Evolutionary conservation across 2,797 vertebrate genomes (phyloP), one percentile per base, ranked within the genome.

Genomic region (Graptemys geographica): DNA sequence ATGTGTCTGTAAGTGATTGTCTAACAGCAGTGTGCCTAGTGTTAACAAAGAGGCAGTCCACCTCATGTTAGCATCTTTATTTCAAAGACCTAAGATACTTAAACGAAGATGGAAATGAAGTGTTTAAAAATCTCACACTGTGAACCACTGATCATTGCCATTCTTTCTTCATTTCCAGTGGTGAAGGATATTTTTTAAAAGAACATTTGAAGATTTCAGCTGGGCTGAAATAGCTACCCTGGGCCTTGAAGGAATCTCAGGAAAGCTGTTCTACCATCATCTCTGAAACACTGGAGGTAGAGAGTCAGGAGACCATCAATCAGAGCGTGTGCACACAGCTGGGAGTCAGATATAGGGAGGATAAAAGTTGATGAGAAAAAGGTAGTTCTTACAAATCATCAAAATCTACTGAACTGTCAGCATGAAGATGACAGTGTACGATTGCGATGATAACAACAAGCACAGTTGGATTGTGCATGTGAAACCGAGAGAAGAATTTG

Each of bases 171-270:
- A 53, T 95, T 97, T 97, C 85, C 72, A 94, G 83, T 47, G 47
- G 79, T 69, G 90, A 97, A 93, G 78, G 74, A 83, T 93, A 97
- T 95, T 96, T 83, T 74, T 94, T 94, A 93, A 92, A 96, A 96
- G 89, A 96, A 88, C 49, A 52, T 89, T 95, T 79, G 62, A 90
- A 95, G 91, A 95, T 96, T 96, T 97, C 41, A 91, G 12, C 88
- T 95, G 53, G 83, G 96, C 95, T 96, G 84, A 96, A 97, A 96
- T 93, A 90, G 37, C 86, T 78, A 88, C 89, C 49, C 89, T 83
- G n/a, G 91, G 41, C 84, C 84, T 94, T 93, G 91, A 95, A 92
- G 76, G 33, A 86, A 93, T 81, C 1, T 0, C 69, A 44, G 31
- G n/a, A 79, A 27, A 84, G 74, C 12, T 21, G 86, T 88, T 93